Evolutionary conservation across 2,888 invertebrate species (phyloP).

Genomic region (Eupelmus urozonus): DNA sequence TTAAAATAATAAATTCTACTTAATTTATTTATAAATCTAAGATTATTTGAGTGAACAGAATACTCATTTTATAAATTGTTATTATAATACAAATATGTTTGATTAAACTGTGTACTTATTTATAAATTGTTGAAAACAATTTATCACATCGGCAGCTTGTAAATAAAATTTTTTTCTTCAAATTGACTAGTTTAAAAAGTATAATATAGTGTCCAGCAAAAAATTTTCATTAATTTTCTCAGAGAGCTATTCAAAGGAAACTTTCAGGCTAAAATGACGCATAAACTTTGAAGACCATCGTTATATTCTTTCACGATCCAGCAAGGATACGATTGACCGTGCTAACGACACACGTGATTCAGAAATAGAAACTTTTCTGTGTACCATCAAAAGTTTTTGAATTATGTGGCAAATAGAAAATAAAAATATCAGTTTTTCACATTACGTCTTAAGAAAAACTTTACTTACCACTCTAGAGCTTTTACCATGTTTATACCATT

Average conservation of each 20-base stretch:
- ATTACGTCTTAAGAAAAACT: neutral
- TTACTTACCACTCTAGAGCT: too few species aligned
- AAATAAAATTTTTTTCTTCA: too few species aligned
- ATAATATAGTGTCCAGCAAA: neutral
- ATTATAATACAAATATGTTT: too few species aligned
- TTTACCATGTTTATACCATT: too few species aligned
- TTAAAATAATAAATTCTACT: too few species aligned
- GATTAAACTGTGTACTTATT: too few species aligned
- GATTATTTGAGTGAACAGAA: too few species aligned
- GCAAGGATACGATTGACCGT: slow-evolving; percentile 20
- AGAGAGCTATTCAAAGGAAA: slow-evolving; percentile 25
- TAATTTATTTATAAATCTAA: too few species aligned
- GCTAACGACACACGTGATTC: slow-evolving; percentile 32
- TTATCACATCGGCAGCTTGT: too few species aligned
- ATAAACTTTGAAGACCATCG: slow-evolving; percentile 48
- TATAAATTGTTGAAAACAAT: too few species aligned
- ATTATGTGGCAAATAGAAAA: neutral
- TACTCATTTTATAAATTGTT: too few species aligned
- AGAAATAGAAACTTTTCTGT: slow-evolving; percentile 25
- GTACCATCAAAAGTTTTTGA: slow-evolving; percentile 36
- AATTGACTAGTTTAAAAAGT: too few species aligned
- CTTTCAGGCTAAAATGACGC: slow-evolving; percentile 24
- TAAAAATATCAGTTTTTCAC: neutral
- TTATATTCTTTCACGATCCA: slow-evolving; percentile 35
- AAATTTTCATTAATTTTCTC: slow-evolving; percentile 40